phyloP scores from a whole-genome alignment of 2,113 vertebrate genomes.

The Pseudorectes ferrugineus region DNA sequence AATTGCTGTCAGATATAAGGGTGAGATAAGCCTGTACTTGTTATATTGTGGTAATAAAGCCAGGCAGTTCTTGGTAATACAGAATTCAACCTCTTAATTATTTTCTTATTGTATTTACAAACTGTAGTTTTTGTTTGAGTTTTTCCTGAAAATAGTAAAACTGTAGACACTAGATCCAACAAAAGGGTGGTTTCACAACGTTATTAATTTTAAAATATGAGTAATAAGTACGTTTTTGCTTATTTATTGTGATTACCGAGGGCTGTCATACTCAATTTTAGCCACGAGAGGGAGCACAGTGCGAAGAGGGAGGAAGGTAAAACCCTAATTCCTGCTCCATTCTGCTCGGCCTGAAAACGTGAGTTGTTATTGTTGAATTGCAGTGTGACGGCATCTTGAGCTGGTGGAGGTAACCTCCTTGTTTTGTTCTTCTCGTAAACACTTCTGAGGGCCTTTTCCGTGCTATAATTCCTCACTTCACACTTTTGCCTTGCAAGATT shows the following conservation, averaged over 20 bases:
- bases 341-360: accelerated
- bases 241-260: background rate
- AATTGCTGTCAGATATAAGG: background rate
- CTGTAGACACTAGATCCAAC: accelerated
- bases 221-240: accelerated
- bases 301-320: background rate
- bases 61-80: background rate
- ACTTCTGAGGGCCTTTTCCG: background rate
- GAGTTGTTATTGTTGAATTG: background rate
- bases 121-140: background rate
- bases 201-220: background rate
- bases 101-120: background rate
- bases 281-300: background rate
- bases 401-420: background rate
- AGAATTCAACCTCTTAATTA: background rate
- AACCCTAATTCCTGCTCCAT: accelerated
- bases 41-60: background rate
- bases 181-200: background rate
- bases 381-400: background rate
- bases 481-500: background rate
- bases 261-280: accelerated
- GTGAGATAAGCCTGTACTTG: background rate
- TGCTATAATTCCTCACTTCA: background rate
- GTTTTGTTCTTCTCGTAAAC: background rate
- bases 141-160: background rate